A percentile compares a stretch with the other conserved stretches of the same genome.
phyloP scores from a whole-genome alignment of 2,888 invertebrate genomes.

The Choristoneura rosaceana region DNA sequence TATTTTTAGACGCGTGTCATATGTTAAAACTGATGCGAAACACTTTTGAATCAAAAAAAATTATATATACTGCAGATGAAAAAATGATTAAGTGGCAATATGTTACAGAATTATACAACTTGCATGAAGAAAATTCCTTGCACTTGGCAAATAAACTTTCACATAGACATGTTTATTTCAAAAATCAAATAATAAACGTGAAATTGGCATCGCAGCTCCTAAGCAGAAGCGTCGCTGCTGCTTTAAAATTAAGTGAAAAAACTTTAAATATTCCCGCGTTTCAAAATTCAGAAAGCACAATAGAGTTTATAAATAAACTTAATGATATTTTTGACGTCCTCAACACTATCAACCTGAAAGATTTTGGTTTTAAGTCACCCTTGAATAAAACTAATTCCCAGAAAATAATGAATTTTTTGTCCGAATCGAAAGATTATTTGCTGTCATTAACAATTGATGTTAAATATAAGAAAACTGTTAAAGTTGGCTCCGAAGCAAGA shows the following conservation, averaged over 20 bases:
- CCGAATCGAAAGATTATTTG: too few species aligned
- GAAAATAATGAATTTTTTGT: too few species aligned
- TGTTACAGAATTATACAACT: neutral
- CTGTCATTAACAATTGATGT: too few species aligned
- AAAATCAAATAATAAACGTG: slow-evolving; percentile 5
- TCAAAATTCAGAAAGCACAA: neutral
- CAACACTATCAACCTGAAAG: too few species aligned
- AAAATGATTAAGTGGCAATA: neutral
- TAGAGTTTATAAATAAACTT: too few species aligned
- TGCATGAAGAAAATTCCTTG: neutral
- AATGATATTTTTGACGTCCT: too few species aligned
- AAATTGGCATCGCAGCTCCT: neutral
- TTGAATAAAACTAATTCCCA: too few species aligned
- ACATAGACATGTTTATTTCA: neutral
- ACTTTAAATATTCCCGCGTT: slow-evolving; percentile 1
- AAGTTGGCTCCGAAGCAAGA: too few species aligned
- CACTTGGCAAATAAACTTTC: slow-evolving; percentile 1
- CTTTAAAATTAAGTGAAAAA: neutral
- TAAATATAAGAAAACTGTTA: too few species aligned
- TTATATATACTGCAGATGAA: neutral
- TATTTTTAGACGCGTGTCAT: neutral
- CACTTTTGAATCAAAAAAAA: slow-evolving; percentile 1
- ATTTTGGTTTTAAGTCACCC: too few species aligned
- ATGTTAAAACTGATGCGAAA: neutral
- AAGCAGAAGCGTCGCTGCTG: neutral